Conservation (phyloP, 2,888 invertebrate species). For the Ochropacha duplaris region DNA sequence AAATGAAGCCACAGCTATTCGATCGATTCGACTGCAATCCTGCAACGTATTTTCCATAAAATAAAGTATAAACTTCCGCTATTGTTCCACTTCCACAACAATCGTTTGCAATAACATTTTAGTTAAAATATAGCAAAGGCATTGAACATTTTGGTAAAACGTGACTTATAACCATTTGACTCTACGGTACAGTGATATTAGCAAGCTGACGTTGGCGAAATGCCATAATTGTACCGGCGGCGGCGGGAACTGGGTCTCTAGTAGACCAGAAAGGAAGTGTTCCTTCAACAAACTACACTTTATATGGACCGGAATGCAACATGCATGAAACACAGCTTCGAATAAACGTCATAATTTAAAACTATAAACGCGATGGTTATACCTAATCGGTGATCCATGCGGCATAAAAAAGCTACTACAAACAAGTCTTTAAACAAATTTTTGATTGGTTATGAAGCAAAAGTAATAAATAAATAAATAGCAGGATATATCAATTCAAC, state of each 20-base stretch:
- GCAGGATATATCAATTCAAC: neutral
- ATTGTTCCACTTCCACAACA: conserved; percentile 44
- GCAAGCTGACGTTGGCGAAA: conserved; percentile 62
- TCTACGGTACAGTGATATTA: conserved; percentile 55
- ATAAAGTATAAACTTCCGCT: conserved; percentile 46
- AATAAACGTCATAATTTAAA: conserved; percentile 11
- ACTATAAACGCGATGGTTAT: too few relatives aligned
- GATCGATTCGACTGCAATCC: conserved; percentile 21
- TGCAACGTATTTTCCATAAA: conserved; percentile 49
- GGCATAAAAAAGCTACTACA: too few relatives aligned
- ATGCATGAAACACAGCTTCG: conserved; percentile 39
- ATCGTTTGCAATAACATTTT: conserved; percentile 45
- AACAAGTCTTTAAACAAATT: too few relatives aligned
- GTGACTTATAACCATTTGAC: conserved; percentile 62
- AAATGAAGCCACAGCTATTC: conserved; percentile 10
- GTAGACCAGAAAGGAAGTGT: conserved; percentile 56
- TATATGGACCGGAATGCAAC: conserved; percentile 55
- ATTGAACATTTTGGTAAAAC: conserved; percentile 62
- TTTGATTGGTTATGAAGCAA: neutral
- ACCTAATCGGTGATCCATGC: neutral
- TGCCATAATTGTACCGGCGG: conserved; percentile 65
- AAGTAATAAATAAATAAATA: neutral
- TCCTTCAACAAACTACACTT: conserved; percentile 59
- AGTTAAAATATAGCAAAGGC: conserved; percentile 41
- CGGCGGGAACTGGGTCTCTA: conserved; percentile 52